Conservation (phyloP, 1,140 invertebrate genomes). For the Chionoecetes opilio region DNA sequence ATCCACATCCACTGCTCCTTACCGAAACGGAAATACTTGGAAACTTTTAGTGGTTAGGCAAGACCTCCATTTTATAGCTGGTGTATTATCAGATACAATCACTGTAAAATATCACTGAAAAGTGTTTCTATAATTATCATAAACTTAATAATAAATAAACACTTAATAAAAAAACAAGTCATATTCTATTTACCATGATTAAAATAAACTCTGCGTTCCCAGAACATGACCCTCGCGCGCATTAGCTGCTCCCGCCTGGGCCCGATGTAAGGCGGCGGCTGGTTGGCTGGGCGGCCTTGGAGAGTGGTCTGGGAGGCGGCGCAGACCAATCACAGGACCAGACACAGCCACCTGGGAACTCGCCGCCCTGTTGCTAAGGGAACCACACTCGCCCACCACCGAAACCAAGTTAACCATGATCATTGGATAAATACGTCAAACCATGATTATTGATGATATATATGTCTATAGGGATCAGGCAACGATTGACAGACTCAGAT, state of each 20-base stretch:
- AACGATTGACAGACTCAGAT: not conserved
- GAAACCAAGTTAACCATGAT: constrained; percentile 25
- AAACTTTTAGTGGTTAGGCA: constrained; percentile 62
- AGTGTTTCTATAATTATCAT: not conserved
- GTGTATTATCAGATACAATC: not conserved
- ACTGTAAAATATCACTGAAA: not conserved
- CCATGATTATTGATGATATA: too few relatives aligned
- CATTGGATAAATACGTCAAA: not conserved
- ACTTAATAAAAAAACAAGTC: not conserved
- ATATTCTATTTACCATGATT: constrained; percentile 61
- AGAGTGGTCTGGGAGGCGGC: constrained; percentile 67
- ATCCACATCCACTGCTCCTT: constrained; percentile 33
- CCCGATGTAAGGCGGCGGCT: constrained; percentile 54
- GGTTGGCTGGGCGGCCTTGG: constrained; percentile 52
- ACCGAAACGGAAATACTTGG: constrained; percentile 59
- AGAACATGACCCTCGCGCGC: constrained; percentile 77
- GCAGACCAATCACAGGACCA: constrained; percentile 48
- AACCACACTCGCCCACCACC: constrained; percentile 68
- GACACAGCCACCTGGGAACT: constrained; percentile 61
- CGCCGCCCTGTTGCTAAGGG: constrained; percentile 79
- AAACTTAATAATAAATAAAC: not conserved
- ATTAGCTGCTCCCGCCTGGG: constrained; percentile 41
- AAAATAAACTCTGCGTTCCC: constrained; percentile 74
- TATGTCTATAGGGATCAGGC: not conserved
- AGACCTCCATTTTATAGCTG: constrained; percentile 51